Evolutionary conservation across 2,888 invertebrate genomes (phyloP).

Genomic region (Caenorhabditis parvicauda): DNA sequence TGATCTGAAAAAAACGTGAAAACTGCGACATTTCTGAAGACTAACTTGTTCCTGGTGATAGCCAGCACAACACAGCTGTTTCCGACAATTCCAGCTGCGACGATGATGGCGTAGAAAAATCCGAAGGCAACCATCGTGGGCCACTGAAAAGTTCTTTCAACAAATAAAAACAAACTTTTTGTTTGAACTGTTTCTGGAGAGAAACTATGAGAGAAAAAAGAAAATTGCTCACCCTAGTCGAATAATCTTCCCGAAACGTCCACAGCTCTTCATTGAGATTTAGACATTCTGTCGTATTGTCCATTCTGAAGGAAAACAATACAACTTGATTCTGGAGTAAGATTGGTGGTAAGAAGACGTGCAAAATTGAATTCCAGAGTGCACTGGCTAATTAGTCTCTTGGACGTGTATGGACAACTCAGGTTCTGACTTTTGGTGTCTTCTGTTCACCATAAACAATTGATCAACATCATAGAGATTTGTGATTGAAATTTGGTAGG

Average conservation of each 20-base stretch:
- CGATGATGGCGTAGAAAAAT: slow-evolving; percentile 51
- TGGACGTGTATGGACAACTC: too few species aligned
- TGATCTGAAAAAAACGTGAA: slow-evolving; percentile 31
- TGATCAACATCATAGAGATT: too few species aligned
- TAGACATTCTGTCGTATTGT: slow-evolving; percentile 48
- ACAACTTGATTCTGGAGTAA: too few species aligned
- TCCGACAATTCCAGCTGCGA: slow-evolving; percentile 54
- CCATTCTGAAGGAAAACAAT: slow-evolving; percentile 37
- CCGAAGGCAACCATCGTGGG: slow-evolving; percentile 50
- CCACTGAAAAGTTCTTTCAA: slow-evolving; percentile 21
- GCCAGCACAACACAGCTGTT: slow-evolving; percentile 58
- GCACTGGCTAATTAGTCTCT: too few species aligned
- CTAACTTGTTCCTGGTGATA: slow-evolving; percentile 55
- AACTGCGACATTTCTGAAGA: not conserved
- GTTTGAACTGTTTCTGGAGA: slow-evolving; percentile 32
- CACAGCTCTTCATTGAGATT: slow-evolving; percentile 56
- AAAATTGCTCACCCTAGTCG: slow-evolving; percentile 23
- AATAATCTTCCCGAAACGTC: slow-evolving; percentile 42
- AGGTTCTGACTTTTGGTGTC: too few species aligned
- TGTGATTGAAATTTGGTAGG: too few species aligned
- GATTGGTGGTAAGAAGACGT: too few species aligned
- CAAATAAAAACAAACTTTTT: slow-evolving; percentile 15
- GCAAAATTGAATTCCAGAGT: too few species aligned
- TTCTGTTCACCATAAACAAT: too few species aligned
- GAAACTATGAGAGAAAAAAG: not conserved